Evolutionary conservation across 2,888 invertebrate species (phyloP), one percentile per base, ranked within the genome.

Genomic region (Lymantria monacha): DNA sequence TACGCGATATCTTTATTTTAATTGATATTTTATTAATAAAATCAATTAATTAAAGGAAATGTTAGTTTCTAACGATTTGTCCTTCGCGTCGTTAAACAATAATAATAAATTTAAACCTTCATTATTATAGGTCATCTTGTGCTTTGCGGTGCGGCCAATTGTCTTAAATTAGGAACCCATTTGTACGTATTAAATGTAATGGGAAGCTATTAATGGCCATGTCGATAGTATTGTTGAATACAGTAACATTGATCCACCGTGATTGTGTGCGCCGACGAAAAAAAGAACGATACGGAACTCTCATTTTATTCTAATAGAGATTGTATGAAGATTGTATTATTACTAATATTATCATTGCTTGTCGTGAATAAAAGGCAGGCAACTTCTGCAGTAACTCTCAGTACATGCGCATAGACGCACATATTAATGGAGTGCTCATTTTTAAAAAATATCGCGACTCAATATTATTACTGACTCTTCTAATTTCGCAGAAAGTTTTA

Each of bases 91-190:
- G 15, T 48, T 44, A 48, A 42, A 40, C 36, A 41, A 50, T 44
- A 49, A 48, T 48, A 61, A 66, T 69, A 74, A 65, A 72, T 70
- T 70, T 61, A 69, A 72, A 73, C 69, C 74, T 57, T 72, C 62
- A 61, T 66, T 66, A 51, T 60, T 53, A 62, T 56, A 50, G 58
- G 61, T 60, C 60, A 60, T 53, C 66, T 63, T 59, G 66, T 70
- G 72, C 77, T 79, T 76, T 61, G 74, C 74, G 67, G 66, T 62
- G 63, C 64, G 59, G 59, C 75, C 84, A 86, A 85, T 86, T 86
- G 84, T 67, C 70, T 76, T 79, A 79, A 85, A 87, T 87, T 81
- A 86, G 79, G 77, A 82, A 73, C 69, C 76, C 81, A 85, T 87
- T 85, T 80, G 78, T 86, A 71, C 73, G 72, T 73, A 77, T 82